Evolutionary conservation across 2,888 invertebrate species (phyloP).

Genomic region (Tenthredo amoena): DNA sequence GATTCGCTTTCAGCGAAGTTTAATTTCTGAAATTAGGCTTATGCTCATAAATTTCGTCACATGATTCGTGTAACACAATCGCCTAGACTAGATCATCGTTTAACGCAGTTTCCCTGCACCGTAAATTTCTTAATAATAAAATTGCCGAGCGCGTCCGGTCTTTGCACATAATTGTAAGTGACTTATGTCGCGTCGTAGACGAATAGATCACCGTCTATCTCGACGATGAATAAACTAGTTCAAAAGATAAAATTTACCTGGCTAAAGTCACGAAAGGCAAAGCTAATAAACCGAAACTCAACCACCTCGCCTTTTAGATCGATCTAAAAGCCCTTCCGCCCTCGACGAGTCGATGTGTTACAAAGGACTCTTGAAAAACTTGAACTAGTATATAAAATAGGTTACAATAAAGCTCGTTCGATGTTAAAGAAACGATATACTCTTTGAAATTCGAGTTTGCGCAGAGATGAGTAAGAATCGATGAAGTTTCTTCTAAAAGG

Average conservation of each 20-base stretch:
- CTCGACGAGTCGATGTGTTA: background rate
- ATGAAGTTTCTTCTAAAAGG: conserved; percentile 19
- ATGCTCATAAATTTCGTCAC: background rate
- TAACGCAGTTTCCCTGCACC: background rate
- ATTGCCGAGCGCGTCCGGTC: conserved; percentile 20
- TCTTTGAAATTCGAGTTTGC: conserved; percentile 35
- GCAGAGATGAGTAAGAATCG: conserved; percentile 32
- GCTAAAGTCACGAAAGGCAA: background rate
- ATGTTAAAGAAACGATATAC: background rate
- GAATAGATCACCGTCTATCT: conserved; percentile 16
- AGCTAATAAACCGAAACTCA: background rate
- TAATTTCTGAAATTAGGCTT: background rate
- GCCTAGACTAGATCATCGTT: background rate
- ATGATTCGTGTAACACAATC: background rate
- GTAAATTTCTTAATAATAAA: conserved; percentile 23
- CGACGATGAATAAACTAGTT: background rate
- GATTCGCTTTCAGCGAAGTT: background rate
- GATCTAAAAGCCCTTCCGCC: background rate
- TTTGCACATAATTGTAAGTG: conserved; percentile 31
- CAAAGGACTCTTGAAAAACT: conserved; percentile 10
- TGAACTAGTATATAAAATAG: background rate
- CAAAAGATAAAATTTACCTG: background rate
- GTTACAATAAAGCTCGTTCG: background rate
- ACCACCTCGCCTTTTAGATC: background rate
- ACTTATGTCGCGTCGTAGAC: background rate